phyloP scores from a whole-genome alignment of 1,140 invertebrate species.

The Macrocentrus cingulum region DNA sequence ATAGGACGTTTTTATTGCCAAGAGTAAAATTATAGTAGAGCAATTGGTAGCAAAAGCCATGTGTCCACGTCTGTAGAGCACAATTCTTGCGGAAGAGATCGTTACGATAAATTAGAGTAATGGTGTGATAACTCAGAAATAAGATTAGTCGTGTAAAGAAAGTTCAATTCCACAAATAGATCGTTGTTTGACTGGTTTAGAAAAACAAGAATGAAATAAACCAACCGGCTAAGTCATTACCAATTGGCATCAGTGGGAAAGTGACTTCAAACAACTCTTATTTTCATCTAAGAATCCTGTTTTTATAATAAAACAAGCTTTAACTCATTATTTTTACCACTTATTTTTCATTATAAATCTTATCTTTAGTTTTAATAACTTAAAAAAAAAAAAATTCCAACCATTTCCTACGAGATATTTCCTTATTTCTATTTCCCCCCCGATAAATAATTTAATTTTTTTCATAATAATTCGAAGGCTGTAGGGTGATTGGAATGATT shows the following conservation, averaged over 20 bases:
- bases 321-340: too few relatives aligned
- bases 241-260: conserved; percentile 1
- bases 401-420: too few relatives aligned
- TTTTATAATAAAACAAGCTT: background rate
- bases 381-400: too few relatives aligned
- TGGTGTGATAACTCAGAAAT: conserved; percentile 5
- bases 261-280: conserved; percentile 7
- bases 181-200: background rate
- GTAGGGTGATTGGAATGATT: too few relatives aligned
- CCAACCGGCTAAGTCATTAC: background rate
- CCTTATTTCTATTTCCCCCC: too few relatives aligned
- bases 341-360: too few relatives aligned
- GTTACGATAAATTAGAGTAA: conserved; percentile 10
- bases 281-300: conserved; percentile 6
- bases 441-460: too few relatives aligned
- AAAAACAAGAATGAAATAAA: background rate
- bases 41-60: conserved; percentile 9
- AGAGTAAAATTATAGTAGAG: background rate
- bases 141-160: background rate
- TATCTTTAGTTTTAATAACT: too few relatives aligned
- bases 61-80: background rate
- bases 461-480: too few relatives aligned
- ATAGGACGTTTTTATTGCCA: background rate
- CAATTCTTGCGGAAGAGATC: conserved; percentile 6
- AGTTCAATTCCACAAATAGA: conserved; percentile 1